phyloP scores from a whole-genome alignment of 2,797 vertebrate species.

The Sebastiscus tertius region DNA sequence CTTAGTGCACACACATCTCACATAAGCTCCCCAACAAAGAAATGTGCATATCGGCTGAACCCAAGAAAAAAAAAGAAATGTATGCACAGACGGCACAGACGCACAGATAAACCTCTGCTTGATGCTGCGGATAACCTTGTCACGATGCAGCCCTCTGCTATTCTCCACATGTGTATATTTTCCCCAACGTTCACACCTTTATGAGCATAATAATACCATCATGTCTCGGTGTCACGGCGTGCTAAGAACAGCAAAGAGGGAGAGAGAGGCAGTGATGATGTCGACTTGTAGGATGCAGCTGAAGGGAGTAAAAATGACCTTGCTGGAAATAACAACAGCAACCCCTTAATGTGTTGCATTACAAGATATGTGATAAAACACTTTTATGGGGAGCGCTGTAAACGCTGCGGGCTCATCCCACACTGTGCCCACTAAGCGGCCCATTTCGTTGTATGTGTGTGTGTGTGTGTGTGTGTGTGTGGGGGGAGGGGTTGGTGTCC shows the following conservation, averaged over 20 bases:
- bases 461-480: neutral
- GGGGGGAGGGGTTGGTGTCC: constrained; percentile 35
- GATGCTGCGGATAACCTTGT: constrained; percentile 50
- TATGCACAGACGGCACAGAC: constrained; percentile 4
- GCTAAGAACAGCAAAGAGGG: constrained; percentile 22
- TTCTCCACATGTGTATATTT: constrained; percentile 45
- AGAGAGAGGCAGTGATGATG: neutral
- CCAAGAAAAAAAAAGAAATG: neutral
- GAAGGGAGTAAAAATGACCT: constrained; percentile 77
- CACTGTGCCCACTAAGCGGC: constrained; percentile 69
- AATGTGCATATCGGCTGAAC: constrained; percentile 21
- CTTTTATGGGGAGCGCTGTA: constrained; percentile 83
- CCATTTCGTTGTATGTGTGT: constrained; percentile 44
- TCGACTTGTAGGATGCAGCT: constrained; percentile 36
- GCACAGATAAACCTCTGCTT: neutral
- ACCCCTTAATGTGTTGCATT: constrained; percentile 85
- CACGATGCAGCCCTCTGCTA: constrained; percentile 20
- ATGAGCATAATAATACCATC: constrained; percentile 54
- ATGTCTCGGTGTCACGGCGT: neutral
- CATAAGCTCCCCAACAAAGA: constrained; percentile 40
- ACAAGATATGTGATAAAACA: constrained; percentile 87
- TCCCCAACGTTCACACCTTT: constrained; percentile 51
- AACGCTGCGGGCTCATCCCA: constrained; percentile 71
- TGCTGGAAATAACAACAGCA: constrained; percentile 84
- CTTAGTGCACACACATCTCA: constrained; percentile 1